Evolutionary conservation across 2,797 vertebrate genomes (phyloP).

Genomic region (Chanos chanos): DNA sequence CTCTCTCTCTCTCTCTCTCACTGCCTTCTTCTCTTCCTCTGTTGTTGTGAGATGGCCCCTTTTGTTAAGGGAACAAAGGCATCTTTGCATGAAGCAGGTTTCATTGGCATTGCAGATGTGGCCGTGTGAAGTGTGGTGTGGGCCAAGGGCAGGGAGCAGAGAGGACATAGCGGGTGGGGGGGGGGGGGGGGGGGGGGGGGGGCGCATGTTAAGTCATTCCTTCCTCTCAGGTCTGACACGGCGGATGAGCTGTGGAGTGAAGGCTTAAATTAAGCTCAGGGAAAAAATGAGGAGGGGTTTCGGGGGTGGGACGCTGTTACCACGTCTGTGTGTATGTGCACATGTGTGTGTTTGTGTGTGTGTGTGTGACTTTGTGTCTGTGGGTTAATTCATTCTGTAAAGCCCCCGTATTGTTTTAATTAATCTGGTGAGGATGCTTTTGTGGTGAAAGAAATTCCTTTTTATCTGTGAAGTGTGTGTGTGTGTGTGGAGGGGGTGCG

Average conservation of each 20-base stretch:
- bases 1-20: constrained; percentile 22
- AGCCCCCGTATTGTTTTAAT: constrained; percentile 46
- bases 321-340: not conserved
- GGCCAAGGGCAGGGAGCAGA: not conserved
- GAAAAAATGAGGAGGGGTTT: constrained; percentile 12
- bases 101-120: constrained; percentile 1
- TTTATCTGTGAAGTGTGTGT: constrained; percentile 28
- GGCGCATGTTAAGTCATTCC: no score
- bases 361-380: constrained; percentile 11
- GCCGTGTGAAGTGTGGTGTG: constrained; percentile 7
- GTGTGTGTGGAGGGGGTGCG: not conserved
- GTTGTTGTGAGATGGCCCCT: constrained; percentile 46
- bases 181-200: not conserved
- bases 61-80: constrained; percentile 58
- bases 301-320: constrained; percentile 2
- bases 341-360: not conserved
- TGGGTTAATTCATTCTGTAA: constrained; percentile 32
- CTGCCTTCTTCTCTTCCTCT: not conserved
- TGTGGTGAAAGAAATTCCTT: constrained; percentile 30
- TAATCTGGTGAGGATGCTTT: constrained; percentile 36
- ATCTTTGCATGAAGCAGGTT: constrained; percentile 52
- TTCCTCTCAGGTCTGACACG: constrained; percentile 58
- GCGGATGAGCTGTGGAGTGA: constrained; percentile 29
- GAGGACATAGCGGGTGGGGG: not conserved
- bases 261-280: constrained; percentile 34